These are phyloP conservation scores for Hypselothyrea guttata DNA, from an alignment of 2,888 invertebrate species.

Conservation along the genomic window DNA sequence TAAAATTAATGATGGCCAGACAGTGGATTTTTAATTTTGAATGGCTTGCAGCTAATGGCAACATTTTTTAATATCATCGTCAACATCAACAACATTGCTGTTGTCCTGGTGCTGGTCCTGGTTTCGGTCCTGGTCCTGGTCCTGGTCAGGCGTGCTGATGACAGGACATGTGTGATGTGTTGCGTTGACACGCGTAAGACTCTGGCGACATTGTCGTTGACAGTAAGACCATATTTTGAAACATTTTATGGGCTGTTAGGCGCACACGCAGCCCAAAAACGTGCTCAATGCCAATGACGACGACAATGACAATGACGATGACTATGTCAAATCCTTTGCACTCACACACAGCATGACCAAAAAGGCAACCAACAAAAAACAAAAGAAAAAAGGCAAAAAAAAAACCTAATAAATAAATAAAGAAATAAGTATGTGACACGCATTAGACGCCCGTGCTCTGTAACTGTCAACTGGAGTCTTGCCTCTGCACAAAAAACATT, in stretches of 20 bases:
- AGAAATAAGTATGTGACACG: slow-evolving; percentile 5
- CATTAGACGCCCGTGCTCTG: slow-evolving; percentile 11
- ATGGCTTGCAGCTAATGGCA: slow-evolving; percentile 6
- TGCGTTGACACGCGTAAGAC: slow-evolving; percentile 22
- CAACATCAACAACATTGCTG: not conserved
- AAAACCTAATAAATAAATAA: not conserved
- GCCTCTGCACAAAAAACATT: not conserved
- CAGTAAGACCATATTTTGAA: slow-evolving; percentile 35
- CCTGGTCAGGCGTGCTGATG: slow-evolving; percentile 6
- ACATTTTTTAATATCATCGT: slow-evolving; percentile 1
- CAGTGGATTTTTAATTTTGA: slow-evolving; percentile 53
- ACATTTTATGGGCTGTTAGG: slow-evolving; percentile 43
- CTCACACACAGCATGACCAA: too few relatives aligned
- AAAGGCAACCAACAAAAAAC: too few relatives aligned
- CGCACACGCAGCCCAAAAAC: slow-evolving; percentile 38
- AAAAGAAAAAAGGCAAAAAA: not conserved
- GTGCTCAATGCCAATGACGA: slow-evolving; percentile 19
- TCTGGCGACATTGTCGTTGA: slow-evolving; percentile 43
- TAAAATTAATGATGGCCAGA: slow-evolving; percentile 66
- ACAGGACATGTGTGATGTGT: slow-evolving; percentile 22
- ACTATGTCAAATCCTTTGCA: too few relatives aligned
- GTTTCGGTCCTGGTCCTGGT: too few relatives aligned
- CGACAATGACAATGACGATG: too few relatives aligned
- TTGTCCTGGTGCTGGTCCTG: too few relatives aligned
- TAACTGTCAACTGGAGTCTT: slow-evolving; percentile 14